Base-by-base conservation (phyloP, 2,113 vertebrate species). In the Ageneiosus marmoratus region DNA sequence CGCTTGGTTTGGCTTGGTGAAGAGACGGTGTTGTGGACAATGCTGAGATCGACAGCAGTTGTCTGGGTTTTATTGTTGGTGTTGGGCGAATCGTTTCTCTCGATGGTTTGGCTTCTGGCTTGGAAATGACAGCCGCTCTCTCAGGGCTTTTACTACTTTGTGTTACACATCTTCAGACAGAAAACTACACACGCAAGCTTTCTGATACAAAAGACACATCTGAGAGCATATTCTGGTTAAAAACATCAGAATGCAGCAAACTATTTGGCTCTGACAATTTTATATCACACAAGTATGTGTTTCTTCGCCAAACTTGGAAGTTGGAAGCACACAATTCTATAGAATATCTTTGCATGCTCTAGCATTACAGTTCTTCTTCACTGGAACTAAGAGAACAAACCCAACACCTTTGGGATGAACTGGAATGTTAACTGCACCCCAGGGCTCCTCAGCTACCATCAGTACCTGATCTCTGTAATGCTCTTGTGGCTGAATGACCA, bases 41-140 rank as follows among this genome's bases (percentile, higher is more conserved):
- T 24, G 15, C 29, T 56, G 51, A 55, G 83, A 79, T 82, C 9
- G 53, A 56, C 48, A 65, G 67, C 37, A 41, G 74, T 75, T 80
- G 10, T 80, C 20, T 16, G 13, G 56, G n/a, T 69, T 69, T 12
- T 46, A 41, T 58, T 84, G 53, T 76, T 84, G 44, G 67, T 67
- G 46, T 67, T 51, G 72, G 48, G 50, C 2, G 34, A 56, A 65
- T 55, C 8, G 16, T 67, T 79, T 74, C 65, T 81, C 53, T 82
- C 48, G 76, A 9, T 53, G 80, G 50, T 32, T 79, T 53, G 55
- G 78, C 67, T 60, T 74, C 60, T 65, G 78, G 55, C 55, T 69
- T 80, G 74, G 50, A 69, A 80, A 53, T n/a, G 18, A 32, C 51
- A 62, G 12, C 53, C n/a, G 48, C 48, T 81, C n/a, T 51, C 16